A percentile compares a stretch with the other conserved stretches of the same genome.
phyloP scores from a whole-genome alignment of 2,113 vertebrate genomes.

The Okapia johnstoni region DNA sequence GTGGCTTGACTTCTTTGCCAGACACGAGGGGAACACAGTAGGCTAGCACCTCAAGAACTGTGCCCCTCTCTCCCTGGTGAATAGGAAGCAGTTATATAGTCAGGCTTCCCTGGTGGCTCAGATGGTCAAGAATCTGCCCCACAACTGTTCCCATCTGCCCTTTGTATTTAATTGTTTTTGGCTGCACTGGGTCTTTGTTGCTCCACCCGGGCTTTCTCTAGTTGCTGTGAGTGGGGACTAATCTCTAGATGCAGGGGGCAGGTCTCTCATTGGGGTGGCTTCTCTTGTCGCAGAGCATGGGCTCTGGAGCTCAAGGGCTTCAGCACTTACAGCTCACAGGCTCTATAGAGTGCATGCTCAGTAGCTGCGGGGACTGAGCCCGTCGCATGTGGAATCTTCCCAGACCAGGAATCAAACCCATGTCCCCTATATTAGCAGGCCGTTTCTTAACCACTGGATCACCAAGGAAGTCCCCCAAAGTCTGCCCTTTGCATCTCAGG shows the following conservation, averaged over 20 bases:
- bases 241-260: background rate
- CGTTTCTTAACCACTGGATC: background rate
- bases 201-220: background rate
- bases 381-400: background rate
- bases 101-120: background rate
- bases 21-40: background rate
- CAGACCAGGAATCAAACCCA: background rate
- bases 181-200: background rate
- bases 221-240: background rate
- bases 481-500: background rate
- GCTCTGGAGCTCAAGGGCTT: background rate
- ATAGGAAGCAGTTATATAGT: background rate
- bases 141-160: background rate
- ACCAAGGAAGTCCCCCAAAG: background rate
- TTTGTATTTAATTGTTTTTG: background rate
- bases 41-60: background rate
- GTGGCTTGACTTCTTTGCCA: background rate
- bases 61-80: background rate
- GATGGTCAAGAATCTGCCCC: background rate
- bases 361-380: background rate
- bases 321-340: background rate
- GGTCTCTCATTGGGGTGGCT: background rate
- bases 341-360: background rate
- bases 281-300: background rate
- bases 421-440: background rate